Percentiles rank a stretch among this genome's conserved stretches.
Conservation (phyloP, 35 echinoderm and acorn worm species). For the Patiria miniata region DNA sequence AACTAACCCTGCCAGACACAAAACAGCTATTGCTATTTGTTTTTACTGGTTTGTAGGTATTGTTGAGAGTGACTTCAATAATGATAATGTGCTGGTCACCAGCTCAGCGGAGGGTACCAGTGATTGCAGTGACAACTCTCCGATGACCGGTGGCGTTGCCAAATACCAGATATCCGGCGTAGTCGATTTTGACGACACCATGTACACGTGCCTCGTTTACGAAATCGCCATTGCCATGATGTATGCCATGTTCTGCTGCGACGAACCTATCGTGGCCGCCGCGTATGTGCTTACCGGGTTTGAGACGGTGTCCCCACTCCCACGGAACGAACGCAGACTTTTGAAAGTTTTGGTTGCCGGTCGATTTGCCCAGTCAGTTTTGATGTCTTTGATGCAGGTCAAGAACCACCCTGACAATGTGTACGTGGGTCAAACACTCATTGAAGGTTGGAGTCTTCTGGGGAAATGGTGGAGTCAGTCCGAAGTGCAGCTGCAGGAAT, state of each 20-base stretch:
- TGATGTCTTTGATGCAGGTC: neutral
- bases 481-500: neutral
- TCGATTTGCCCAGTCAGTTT: neutral
- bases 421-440: neutral
- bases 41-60: neutral
- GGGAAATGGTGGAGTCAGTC: neutral
- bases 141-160: neutral
- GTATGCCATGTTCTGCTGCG: neutral
- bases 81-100: neutral
- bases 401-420: neutral
- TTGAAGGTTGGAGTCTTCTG: neutral
- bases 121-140: neutral
- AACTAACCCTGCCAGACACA: no score
- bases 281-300: neutral
- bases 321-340: neutral
- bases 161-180: neutral
- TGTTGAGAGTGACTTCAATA: neutral
- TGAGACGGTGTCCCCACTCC: neutral
- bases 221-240: neutral
- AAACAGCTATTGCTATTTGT: no score
- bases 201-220: neutral
- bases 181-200: neutral
- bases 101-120: neutral
- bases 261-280: neutral
- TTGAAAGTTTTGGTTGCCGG: neutral